Evolutionary conservation across 2,888 invertebrate genomes (phyloP), one percentile per base, ranked within the genome.

Genomic region (Eucriotettix oculatus): DNA sequence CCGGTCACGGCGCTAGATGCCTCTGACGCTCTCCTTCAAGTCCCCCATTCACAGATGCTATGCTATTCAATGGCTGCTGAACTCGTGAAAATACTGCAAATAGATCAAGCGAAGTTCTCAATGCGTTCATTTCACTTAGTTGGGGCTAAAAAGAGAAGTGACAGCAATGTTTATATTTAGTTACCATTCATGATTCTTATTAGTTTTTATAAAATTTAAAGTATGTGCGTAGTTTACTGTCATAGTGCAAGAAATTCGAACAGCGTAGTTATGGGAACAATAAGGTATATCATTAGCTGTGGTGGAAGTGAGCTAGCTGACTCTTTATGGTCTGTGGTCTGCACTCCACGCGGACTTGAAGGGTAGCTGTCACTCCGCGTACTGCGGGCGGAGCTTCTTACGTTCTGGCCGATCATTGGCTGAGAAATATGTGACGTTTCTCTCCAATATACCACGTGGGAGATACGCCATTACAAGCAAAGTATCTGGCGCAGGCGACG

Each of bases 321-420:
- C 54, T 55, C 48, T 16, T 60, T 60, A 62, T 60, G 57, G 57
- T 62, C 62, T 64, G 58, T 62, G 60, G 62, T 63, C 61, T 63
- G 55, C 59, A 62, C 64, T 69, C 71, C 69, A 72, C 72, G 73
- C 73, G 70, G 72, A 72, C 68, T 71, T 62, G 70, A 72, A 64
- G 64, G 60, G 65, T 58, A 61, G 58, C 63, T 69, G 70, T 69
- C 69, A 62, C 48, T 29, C 44, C 55, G 48, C 53, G 17, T 55
- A 44, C 57, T 59, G 12, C 42, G 63, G 71, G 71, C 65, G 70
- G 68, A 64, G 66, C 63, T 42, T 64, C 60, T 60, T 53, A 11
- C 58, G 52, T 57, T 56, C 54, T 11, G 16, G 40, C 42, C 55
- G 40, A 44, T 57, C 58, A 66, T 65, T 66, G 63, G 65, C 59